Evolutionary conservation across 2,888 invertebrate species (phyloP).

Genomic region (Rhodophaea formosa): DNA sequence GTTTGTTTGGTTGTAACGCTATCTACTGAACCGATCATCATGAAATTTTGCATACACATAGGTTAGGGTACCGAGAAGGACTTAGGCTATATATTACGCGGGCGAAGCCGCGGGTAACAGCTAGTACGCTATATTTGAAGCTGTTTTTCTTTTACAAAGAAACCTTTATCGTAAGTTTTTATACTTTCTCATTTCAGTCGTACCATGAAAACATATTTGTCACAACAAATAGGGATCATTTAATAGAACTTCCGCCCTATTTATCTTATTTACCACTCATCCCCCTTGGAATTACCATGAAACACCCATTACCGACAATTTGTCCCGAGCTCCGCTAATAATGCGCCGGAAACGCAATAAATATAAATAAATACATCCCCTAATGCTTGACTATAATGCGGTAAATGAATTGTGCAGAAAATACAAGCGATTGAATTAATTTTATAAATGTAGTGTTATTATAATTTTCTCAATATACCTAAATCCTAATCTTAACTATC

Average conservation of each 20-base stretch:
- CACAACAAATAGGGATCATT: slow-evolving; percentile 18
- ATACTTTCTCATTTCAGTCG: neutral
- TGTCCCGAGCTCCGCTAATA: slow-evolving; percentile 38
- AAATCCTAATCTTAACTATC: no score
- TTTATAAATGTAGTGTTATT: neutral
- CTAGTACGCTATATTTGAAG: no score
- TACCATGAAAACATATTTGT: neutral
- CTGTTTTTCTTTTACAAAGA: no score
- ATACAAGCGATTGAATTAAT: neutral
- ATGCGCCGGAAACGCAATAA: slow-evolving; percentile 16
- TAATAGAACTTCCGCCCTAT: slow-evolving; percentile 21
- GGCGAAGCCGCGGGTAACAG: no score
- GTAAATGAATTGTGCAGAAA: slow-evolving; percentile 10
- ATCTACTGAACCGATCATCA: no score
- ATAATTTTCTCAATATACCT: no score
- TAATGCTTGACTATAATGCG: slow-evolving; percentile 14
- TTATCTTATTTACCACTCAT: slow-evolving; percentile 17
- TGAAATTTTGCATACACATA: no score
- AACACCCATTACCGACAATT: slow-evolving; percentile 59
- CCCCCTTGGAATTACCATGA: slow-evolving; percentile 57
- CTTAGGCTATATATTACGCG: no score
- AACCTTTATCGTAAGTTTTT: no score
- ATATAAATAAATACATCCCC: slow-evolving; percentile 43
- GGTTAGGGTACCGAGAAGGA: no score
- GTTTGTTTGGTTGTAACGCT: no score